These are phyloP conservation scores for Phymanthus crucifer DNA, from an alignment of 92 coral and sea anemone species.

Conservation along the genomic window DNA sequence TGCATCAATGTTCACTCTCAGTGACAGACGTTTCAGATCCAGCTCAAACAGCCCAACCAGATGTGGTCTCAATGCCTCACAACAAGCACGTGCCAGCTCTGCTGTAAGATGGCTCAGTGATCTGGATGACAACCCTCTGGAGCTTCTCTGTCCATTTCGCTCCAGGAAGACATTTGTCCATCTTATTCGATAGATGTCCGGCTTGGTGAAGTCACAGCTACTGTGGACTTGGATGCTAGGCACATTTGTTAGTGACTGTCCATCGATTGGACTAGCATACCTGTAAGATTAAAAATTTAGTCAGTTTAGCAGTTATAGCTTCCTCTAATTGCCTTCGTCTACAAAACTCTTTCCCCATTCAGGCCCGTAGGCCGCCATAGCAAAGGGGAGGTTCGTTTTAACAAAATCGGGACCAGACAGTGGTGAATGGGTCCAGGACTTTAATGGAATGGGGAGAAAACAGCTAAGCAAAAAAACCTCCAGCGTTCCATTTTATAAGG, in stretches of 20 bases:
- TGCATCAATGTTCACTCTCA: conserved; percentile 79
- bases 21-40: conserved; percentile 62
- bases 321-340: too few relatives aligned
- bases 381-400: too few relatives aligned
- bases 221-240: conserved; percentile 88
- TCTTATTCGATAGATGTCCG: conserved; percentile 73
- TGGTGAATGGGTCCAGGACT: too few relatives aligned
- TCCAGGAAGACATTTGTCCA: conserved; percentile 86
- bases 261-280: conserved; percentile 81
- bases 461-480: too few relatives aligned
- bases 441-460: too few relatives aligned
- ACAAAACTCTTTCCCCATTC: too few relatives aligned
- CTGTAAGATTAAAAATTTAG: conserved; percentile 21
- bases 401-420: too few relatives aligned
- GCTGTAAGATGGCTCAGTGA: conserved; percentile 74
- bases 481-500: too few relatives aligned
- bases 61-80: conserved; percentile 81
- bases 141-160: conserved; percentile 48
- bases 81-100: conserved; percentile 88
- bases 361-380: too few relatives aligned
- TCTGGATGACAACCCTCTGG: conserved; percentile 64
- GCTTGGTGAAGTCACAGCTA: conserved; percentile 87
- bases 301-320: too few relatives aligned
- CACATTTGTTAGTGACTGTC: conserved; percentile 65
- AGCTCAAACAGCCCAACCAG: conserved; percentile 51